These are phyloP conservation scores for Pseudococcus longispinus DNA, from an alignment of 2,888 invertebrate genomes.

Conservation along the genomic window DNA sequence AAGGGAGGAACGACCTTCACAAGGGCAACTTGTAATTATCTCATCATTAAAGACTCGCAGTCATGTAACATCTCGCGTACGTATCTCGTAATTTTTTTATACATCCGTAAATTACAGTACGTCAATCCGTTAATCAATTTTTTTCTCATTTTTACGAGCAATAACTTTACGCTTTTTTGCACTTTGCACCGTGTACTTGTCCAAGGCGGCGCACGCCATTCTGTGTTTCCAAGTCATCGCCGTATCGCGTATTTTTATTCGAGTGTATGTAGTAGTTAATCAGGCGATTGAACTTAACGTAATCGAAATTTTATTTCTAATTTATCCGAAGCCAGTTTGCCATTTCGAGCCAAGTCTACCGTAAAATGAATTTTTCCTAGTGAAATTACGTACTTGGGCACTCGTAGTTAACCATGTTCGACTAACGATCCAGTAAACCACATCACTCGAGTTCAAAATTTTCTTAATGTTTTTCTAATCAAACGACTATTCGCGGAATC, in stretches of 20 bases:
- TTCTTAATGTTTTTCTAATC: conserved; percentile 14
- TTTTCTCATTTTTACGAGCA: neutral
- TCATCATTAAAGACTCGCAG: conserved; percentile 15
- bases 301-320: neutral
- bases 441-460: neutral
- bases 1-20: conserved; percentile 49
- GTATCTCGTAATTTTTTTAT: neutral
- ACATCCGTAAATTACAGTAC: neutral
- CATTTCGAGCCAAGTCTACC: neutral
- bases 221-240: too few species aligned
- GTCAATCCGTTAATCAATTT: neutral
- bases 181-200: too few species aligned
- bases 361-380: neutral
- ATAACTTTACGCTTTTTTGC: neutral
- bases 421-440: conserved; percentile 1
- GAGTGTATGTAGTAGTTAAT: neutral
- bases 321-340: neutral
- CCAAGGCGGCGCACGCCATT: too few species aligned
- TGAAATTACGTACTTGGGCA: neutral
- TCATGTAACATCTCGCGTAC: neutral
- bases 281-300: neutral
- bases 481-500: neutral
- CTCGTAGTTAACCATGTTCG: neutral
- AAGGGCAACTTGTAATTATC: conserved; percentile 44
- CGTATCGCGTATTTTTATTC: neutral